Evolutionary conservation across 2,113 vertebrate species (phyloP).

Genomic region (Nothobranchius kuhntae): DNA sequence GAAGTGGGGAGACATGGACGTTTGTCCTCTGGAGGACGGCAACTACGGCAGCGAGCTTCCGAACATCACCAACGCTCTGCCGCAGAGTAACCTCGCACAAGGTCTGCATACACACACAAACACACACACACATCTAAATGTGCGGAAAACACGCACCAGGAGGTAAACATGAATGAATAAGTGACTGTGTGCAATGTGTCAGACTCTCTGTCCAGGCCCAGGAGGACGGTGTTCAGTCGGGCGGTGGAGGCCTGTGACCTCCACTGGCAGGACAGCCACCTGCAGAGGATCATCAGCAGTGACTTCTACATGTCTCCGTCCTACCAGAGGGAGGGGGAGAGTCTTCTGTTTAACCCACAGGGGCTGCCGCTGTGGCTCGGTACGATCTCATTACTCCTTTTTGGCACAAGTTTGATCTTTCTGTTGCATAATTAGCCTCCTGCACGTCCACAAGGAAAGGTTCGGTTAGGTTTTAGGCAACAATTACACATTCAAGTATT

Average conservation of each 20-base stretch:
- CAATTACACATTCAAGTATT: neutral
- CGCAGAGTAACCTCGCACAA: conserved; percentile 89
- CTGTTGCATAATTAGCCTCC: neutral
- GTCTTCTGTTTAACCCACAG: conserved; percentile 94
- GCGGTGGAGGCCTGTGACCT: conserved; percentile 95
- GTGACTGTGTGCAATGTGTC: neutral
- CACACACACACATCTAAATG: neutral
- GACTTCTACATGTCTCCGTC: conserved; percentile 91
- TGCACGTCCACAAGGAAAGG: neutral
- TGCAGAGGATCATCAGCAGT: conserved; percentile 97
- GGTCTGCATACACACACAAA: conserved; percentile 77
- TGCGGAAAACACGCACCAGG: neutral
- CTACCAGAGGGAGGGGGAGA: conserved; percentile 92
- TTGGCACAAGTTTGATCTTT: neutral
- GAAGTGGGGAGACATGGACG: conserved; percentile 95
- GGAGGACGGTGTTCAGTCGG: conserved; percentile 93
- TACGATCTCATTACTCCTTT: conserved; percentile 46
- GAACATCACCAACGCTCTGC: conserved; percentile 95
- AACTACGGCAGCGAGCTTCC: conserved; percentile 97
- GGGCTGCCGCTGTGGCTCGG: conserved; percentile 96
- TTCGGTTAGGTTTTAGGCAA: neutral
- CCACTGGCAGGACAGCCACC: conserved; percentile 98
- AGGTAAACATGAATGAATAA: too few species aligned
- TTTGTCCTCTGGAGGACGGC: conserved; percentile 96
- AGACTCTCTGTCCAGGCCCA: conserved; percentile 91